phyloP scores from a whole-genome alignment of 2,888 invertebrate genomes.

The Trilocha varians region DNA sequence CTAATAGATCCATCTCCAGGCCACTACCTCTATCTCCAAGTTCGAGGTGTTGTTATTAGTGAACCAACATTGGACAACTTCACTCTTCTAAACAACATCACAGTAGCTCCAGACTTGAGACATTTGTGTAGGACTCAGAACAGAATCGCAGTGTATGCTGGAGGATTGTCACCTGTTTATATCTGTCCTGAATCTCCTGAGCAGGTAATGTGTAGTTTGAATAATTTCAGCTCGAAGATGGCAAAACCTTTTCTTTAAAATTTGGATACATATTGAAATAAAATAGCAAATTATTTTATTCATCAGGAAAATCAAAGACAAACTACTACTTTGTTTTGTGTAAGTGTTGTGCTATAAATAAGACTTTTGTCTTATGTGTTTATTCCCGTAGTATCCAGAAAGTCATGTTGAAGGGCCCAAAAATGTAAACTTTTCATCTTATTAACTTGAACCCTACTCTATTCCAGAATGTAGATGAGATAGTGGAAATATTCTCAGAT shows the following conservation, averaged over 20 bases:
- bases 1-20: slow-evolving; percentile 83
- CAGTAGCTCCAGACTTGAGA: slow-evolving; percentile 68
- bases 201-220: slow-evolving; percentile 17
- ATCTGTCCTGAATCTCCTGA: slow-evolving; percentile 72
- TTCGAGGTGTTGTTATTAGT: slow-evolving; percentile 76
- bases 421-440: too few relatives aligned
- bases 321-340: too few relatives aligned
- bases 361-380: too few relatives aligned
- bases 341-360: too few relatives aligned
- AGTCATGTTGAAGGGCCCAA: too few relatives aligned
- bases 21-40: slow-evolving; percentile 85
- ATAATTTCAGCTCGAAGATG: too few relatives aligned
- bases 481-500: slow-evolving; percentile 88
- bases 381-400: too few relatives aligned
- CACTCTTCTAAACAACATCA: slow-evolving; percentile 71
- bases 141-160: slow-evolving; percentile 84
- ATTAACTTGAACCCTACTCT: too few relatives aligned
- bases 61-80: slow-evolving; percentile 65
- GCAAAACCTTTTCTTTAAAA: too few relatives aligned
- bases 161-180: slow-evolving; percentile 73
- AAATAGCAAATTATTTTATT: too few relatives aligned
- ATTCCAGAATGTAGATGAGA: slow-evolving; percentile 73
- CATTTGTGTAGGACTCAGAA: slow-evolving; percentile 83
- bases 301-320: too few relatives aligned
- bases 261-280: too few relatives aligned